phyloP scores from a whole-genome alignment of 2,113 vertebrate genomes.

The Sturnira hondurensis region DNA sequence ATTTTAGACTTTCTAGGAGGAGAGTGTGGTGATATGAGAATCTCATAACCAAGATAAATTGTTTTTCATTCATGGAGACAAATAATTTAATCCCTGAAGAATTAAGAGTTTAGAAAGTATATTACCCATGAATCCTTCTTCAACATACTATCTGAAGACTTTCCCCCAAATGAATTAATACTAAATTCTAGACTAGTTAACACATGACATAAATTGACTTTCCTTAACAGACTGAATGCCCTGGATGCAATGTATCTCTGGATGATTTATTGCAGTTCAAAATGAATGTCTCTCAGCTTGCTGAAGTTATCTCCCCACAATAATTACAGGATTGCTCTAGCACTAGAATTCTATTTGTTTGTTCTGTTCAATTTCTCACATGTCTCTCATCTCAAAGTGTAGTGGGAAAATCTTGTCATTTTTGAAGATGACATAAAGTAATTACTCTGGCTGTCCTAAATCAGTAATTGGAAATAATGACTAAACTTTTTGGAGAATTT shows the following conservation, averaged over 20 bases:
- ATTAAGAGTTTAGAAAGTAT: not conserved
- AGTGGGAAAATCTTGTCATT: not conserved
- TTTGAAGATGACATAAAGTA: not conserved
- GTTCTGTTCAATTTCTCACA: not conserved
- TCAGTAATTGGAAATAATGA: constrained; percentile 3
- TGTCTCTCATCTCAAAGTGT: not conserved
- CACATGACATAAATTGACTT: not conserved
- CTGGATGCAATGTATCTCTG: not conserved
- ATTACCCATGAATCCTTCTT: not conserved
- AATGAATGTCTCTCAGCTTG: not conserved
- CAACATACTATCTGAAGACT: constrained; percentile 18
- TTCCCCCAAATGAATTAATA: constrained; percentile 37
- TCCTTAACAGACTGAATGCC: not conserved
- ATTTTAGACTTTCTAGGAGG: not conserved
- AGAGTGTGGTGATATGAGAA: not conserved
- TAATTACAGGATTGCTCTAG: not conserved
- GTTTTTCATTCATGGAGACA: not conserved
- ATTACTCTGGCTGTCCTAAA: not conserved
- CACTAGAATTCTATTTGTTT: not conserved
- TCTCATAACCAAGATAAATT: constrained; percentile 30
- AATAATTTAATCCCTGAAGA: not conserved
- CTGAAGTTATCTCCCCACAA: not conserved
- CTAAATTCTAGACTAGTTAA: not conserved
- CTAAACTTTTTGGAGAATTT: not conserved
- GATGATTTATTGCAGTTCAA: not conserved